Base-by-base conservation (phyloP, 2,888 invertebrate genomes). In the Lasioglossum vierecki region DNA sequence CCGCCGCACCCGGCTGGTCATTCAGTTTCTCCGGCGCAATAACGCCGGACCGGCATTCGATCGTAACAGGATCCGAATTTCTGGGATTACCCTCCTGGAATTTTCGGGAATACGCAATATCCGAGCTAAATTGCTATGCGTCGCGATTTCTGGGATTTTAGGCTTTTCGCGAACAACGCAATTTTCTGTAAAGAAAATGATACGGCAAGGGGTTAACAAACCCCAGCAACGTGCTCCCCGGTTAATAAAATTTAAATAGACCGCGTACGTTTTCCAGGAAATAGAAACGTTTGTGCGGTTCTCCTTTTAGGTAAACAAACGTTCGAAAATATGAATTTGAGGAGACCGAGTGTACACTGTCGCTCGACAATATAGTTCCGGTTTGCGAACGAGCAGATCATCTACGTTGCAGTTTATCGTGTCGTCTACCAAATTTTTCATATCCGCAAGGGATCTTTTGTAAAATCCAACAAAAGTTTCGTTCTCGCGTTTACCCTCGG, bases 231-330 rank as follows among this genome's bases (percentile, higher is more conserved):
- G 18, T 49, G 6, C 49, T 22, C 8, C 53, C 26, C 26, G 1
- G 60, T 60, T 60, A 60, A 60, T 60, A 60, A 60, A 60, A 60
- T 60, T 26, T 60, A 60, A 60, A 60, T 60, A 60, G 13, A 26
- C 4, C 26, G 4, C 26, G 4, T 9, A 4, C 26, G 9, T 13
- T 60, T 26, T 4, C 4, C 4, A 11, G n/a, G 13, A 26, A 60
- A 13, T 13, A 60, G 13, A 13, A 60, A 60, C 5, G 60, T 60
- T 60, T 13, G 13, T 11, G 13, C 26, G 13, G 26, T 60, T 13
- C 60, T 60, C 26, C 13, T 13, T 60, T 60, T 60, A 30, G 13
- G 26, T 26, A 60, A 60, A 60, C 60, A 60, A 60, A 15, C 60
- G 13, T 26, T 60, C 26, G 5, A 60, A 60, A 60, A 60, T 26